Percentiles rank a stretch among this genome's conserved stretches.
phyloP scores from a whole-genome alignment of 1,140 invertebrate species.

The Hylaeus anthracinus region DNA sequence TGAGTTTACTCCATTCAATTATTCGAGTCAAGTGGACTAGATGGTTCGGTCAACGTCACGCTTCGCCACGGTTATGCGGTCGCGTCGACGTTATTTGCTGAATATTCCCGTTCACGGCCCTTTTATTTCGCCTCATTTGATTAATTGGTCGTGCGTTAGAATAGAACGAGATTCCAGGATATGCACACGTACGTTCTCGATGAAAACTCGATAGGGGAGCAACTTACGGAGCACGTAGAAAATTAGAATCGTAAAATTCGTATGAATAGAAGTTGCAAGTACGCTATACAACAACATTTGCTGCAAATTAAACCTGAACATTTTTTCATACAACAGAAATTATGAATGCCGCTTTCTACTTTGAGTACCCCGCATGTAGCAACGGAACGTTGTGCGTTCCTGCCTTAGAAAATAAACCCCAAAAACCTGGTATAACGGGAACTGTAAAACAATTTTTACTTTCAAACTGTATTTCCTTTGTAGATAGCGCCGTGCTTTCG shows the following conservation, averaged over 20 bases:
- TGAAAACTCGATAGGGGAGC: neutral
- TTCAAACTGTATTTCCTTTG: no score
- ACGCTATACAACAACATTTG: no score
- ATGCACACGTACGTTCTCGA: neutral
- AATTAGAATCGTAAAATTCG: no score
- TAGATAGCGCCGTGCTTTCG: no score
- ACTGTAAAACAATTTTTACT: no score
- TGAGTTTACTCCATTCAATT: slow-evolving; percentile 64
- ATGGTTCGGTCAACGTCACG: slow-evolving; percentile 58
- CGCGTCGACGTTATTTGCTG: slow-evolving; percentile 23
- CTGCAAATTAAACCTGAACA: neutral
- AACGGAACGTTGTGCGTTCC: no score
- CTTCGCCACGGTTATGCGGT: slow-evolving; percentile 43
- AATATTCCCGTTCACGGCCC: slow-evolving; percentile 28
- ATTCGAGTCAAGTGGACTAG: slow-evolving; percentile 62
- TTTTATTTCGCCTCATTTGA: slow-evolving; percentile 58
- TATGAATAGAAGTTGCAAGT: no score
- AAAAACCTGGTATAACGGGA: no score
- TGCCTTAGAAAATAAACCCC: no score
- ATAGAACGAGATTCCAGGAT: slow-evolving; percentile 28
- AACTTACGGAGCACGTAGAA: neutral
- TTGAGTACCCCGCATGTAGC: no score
- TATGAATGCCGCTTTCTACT: no score
- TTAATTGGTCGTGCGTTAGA: slow-evolving; percentile 51
- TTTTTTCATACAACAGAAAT: neutral